Evolutionary conservation across 2,888 invertebrate species (phyloP), one percentile per base, ranked within the genome.

Genomic region (Nemurella pictetii): DNA sequence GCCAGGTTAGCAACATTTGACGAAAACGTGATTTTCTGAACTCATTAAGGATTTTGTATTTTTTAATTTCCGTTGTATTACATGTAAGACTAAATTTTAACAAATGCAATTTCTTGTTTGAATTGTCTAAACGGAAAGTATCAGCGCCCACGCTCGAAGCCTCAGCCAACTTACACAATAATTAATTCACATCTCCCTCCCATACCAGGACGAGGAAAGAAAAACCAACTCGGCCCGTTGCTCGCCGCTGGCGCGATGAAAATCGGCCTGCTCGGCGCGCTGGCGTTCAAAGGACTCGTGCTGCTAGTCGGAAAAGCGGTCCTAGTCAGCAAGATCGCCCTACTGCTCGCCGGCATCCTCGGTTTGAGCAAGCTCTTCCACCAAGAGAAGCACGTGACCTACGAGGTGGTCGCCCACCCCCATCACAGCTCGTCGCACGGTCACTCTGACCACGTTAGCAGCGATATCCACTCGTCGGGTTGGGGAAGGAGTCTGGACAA

Each of bases 261-360:
- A 90, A 93, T 96, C 85, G 96, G 96, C 89, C 92, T 96, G 83
- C 93, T 96, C 30, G 96, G 95, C 84, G 95, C 95, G 80, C 89
- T 97, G 83, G 94, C 96, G 35, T 95, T 96, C 90, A 96, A 96
- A 89, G 96, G 94, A 26, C 91, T 97, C 2, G 95, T 95, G 25
- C 91, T 96, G 4, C 93, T 96, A 87, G 96, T 96, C 36, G 96
- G 96, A 88, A 96, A 97, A 91, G 96, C 96, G 30, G 92, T 97
- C 3, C 93, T 97, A 75, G 94, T 96, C 86, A 95, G 96, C 88
- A 97, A 97, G 92, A 94, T 96, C 84, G 96, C 96, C 0, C 92
- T 97, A 12, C 92, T 96, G 2, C 90, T 96, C 84, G 95, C 96
- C 20, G 94, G 94, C 78, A 94, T 96, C 87, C 95, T 96, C 87